These are phyloP conservation scores for Empidonax traillii DNA, from an alignment of 2,113 vertebrate species.

Conservation along the genomic window DNA sequence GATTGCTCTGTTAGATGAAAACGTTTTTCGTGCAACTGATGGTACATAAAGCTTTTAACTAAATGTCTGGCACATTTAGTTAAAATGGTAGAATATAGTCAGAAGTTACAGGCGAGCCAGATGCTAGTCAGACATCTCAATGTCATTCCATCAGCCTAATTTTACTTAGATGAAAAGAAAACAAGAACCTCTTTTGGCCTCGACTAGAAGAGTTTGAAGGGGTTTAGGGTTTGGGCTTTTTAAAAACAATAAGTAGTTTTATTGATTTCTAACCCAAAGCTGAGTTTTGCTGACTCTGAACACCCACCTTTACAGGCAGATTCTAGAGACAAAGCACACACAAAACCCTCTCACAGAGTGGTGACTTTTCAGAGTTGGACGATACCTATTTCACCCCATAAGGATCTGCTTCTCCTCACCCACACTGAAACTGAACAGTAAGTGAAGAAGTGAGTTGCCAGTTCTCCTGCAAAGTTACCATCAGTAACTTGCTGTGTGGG, in stretches of 20 bases:
- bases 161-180: neutral
- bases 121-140: neutral
- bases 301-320: neutral
- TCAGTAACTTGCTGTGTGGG: neutral
- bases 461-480: neutral
- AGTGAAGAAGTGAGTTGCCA: neutral
- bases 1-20: neutral
- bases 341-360: neutral
- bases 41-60: neutral
- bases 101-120: neutral
- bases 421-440: neutral
- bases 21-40: neutral
- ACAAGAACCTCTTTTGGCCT: neutral
- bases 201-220: accelerated
- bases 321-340: neutral
- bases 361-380: neutral
- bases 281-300: neutral
- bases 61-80: neutral
- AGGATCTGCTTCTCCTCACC: neutral
- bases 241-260: neutral
- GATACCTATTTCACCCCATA: neutral
- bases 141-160: neutral
- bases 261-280: neutral
- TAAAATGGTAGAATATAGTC: neutral
- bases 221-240: neutral